phyloP scores from a whole-genome alignment of 1,140 invertebrate species.

The Potamilus streckersoni region DNA sequence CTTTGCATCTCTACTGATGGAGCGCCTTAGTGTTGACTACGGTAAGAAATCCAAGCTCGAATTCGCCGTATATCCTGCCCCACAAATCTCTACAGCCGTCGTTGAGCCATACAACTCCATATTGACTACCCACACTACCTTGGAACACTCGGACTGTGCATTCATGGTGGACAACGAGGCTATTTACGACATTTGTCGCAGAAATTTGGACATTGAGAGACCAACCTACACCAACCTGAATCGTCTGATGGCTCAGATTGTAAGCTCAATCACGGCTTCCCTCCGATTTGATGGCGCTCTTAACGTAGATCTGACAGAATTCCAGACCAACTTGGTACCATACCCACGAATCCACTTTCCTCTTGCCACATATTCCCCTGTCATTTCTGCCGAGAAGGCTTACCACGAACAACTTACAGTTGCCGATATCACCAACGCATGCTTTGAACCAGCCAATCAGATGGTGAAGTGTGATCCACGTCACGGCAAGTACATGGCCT shows the following conservation, averaged over 20 bases:
- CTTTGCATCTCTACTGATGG: constrained; percentile 90
- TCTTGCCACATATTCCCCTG: constrained; percentile 55
- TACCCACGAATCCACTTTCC: constrained; percentile 61
- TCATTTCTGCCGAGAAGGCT: constrained; percentile 61
- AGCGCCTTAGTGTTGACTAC: constrained; percentile 87
- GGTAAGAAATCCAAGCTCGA: constrained; percentile 91
- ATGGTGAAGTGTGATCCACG: constrained; percentile 93
- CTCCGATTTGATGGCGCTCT: constrained; percentile 78
- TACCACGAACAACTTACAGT: constrained; percentile 67
- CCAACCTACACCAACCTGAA: constrained; percentile 69
- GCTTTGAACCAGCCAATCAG: constrained; percentile 89
- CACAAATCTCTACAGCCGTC: constrained; percentile 76
- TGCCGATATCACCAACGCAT: constrained; percentile 76
- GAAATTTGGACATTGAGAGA: constrained; percentile 87
- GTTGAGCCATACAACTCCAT: constrained; percentile 68
- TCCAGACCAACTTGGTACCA: constrained; percentile 76
- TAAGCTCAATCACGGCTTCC: constrained; percentile 72
- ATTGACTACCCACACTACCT: constrained; percentile 66
- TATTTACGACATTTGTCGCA: constrained; percentile 90
- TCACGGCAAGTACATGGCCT: constrained; percentile 83
- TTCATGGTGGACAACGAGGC: constrained; percentile 86
- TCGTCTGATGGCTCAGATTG: constrained; percentile 63
- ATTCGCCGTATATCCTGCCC: constrained; percentile 90
- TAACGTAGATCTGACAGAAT: constrained; percentile 77
- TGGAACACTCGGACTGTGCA: constrained; percentile 67